Conservation (phyloP, 2,888 invertebrate species). For the Horisme vitalbata region DNA sequence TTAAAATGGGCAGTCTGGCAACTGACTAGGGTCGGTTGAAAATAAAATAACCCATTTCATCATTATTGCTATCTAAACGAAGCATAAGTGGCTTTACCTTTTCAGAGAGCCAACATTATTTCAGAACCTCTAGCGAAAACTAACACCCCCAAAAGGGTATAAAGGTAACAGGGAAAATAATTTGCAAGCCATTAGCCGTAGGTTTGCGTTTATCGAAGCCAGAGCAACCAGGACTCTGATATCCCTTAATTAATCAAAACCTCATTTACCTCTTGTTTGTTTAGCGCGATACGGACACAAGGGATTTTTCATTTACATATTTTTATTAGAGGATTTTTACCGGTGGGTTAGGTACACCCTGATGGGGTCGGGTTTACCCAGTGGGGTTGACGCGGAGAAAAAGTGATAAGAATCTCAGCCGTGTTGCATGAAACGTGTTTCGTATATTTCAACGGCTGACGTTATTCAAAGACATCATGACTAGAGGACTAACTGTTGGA, state of each 20-base stretch:
- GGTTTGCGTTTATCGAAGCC: constrained; percentile 14
- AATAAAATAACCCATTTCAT: too few species aligned
- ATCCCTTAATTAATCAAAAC: constrained; percentile 36
- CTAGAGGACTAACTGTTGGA: too few species aligned
- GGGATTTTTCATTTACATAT: constrained; percentile 33
- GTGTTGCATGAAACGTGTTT: too few species aligned
- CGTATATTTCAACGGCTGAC: too few species aligned
- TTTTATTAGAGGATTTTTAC: constrained; percentile 29
- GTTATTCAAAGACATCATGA: too few species aligned
- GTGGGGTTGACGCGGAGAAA: constrained; percentile 22
- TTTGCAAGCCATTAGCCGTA: constrained; percentile 11
- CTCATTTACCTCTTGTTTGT: constrained; percentile 35
- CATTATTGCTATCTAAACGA: too few species aligned
- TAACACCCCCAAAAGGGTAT: constrained; percentile 9
- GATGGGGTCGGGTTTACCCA: neutral
- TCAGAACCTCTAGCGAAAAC: neutral
- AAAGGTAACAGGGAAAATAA: constrained; percentile 12
- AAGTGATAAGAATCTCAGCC: constrained; percentile 18
- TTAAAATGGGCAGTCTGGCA: too few species aligned
- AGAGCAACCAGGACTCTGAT: neutral
- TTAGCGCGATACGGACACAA: constrained; percentile 23
- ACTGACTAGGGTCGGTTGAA: too few species aligned
- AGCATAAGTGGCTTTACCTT: neutral
- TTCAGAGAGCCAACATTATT: neutral
- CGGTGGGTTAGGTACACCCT: constrained; percentile 21